Evolutionary conservation across 1,140 invertebrate genomes (phyloP).

Genomic region (Drusus annulatus): DNA sequence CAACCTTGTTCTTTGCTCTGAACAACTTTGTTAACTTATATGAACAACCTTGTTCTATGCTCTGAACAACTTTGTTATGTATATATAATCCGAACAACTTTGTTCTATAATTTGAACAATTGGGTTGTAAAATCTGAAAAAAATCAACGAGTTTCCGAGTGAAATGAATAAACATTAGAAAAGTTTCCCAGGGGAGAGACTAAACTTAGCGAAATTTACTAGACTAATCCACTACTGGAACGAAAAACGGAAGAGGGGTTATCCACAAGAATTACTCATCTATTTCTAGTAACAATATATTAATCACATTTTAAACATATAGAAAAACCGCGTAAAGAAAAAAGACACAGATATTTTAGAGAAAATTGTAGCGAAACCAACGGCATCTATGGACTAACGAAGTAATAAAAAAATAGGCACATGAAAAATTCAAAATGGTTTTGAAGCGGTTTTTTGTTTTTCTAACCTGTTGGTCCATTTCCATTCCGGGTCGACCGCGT

Average conservation of each 20-base stretch:
- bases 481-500: conserved; percentile 55
- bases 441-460: conserved; percentile 44
- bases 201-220: conserved; percentile 25
- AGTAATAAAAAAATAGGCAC: conserved; percentile 33
- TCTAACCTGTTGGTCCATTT: conserved; percentile 59
- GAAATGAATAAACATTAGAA: background rate
- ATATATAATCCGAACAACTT: no score
- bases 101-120: no score
- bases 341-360: conserved; percentile 14
- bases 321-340: conserved; percentile 29
- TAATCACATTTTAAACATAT: conserved; percentile 43
- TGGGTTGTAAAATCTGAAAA: no score
- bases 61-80: no score
- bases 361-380: conserved; percentile 22
- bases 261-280: conserved; percentile 36
- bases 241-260: conserved; percentile 24
- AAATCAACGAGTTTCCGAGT: no score
- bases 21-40: no score
- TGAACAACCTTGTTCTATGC: no score
- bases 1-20: no score
- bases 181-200: background rate
- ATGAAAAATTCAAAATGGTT: conserved; percentile 23
- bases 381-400: conserved; percentile 30
- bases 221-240: conserved; percentile 24
- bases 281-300: conserved; percentile 29